Percentiles rank a stretch among this genome's conserved stretches.
Evolutionary conservation across 2,113 vertebrate species (phyloP).

Genomic region (Poeciliopsis prolifica): DNA sequence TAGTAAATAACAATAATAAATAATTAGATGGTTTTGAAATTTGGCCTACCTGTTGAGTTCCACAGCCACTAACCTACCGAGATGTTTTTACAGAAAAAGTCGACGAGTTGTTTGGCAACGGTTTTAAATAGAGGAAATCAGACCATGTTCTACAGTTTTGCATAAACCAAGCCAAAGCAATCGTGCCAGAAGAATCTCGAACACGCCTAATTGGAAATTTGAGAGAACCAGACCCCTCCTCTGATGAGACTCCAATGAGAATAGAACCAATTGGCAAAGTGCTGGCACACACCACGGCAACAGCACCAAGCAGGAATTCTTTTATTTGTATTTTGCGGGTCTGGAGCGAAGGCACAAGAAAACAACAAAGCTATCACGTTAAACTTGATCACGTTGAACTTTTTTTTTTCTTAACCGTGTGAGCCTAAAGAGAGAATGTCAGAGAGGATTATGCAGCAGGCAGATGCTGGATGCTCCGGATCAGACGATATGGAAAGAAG

Average conservation of each 20-base stretch:
- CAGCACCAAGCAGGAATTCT: conserved; percentile 38
- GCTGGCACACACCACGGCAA: conserved; percentile 28
- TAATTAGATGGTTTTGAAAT: not conserved
- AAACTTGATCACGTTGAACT: no score
- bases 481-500: no score
- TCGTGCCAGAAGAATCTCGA: not conserved
- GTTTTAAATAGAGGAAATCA: not conserved
- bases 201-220: not conserved
- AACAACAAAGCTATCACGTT: conserved; percentile 19
- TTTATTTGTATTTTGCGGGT: conserved; percentile 39
- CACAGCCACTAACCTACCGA: not conserved
- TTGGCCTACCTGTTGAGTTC: not conserved
- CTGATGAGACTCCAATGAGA: conserved; percentile 35
- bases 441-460: no score
- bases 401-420: no score
- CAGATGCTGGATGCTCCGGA: no score
- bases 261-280: conserved; percentile 18
- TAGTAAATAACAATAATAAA: not conserved
- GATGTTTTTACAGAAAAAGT: not conserved
- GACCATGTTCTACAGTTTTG: not conserved
- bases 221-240: not conserved
- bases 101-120: not conserved
- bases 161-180: not conserved
- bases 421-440: no score
- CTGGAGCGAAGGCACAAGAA: conserved; percentile 29